Base-by-base conservation (phyloP, 1,140 invertebrate species). In the Apis dorsata region DNA sequence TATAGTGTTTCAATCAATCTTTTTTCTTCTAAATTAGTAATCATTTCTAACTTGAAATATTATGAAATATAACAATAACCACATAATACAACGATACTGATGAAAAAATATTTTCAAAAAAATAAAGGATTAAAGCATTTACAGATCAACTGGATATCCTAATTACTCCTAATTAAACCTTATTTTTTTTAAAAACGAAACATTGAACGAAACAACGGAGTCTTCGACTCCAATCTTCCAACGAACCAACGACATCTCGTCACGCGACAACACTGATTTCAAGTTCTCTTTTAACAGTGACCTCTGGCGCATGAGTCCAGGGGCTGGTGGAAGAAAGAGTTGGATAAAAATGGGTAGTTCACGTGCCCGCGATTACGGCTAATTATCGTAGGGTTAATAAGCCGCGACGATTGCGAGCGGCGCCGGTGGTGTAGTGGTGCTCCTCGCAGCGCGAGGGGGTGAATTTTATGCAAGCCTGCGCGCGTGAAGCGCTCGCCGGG, bases 361-460 rank as follows among this genome's bases (percentile, higher is more conserved):
- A 86, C 84, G 84, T 85, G 12, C 24, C 57, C 68, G 86, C 86
- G 86, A 88, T 88, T 88, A 88, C 80, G 80, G 76, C 68, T 88
- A 88, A 88, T 88, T 88, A 88, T 85, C 77, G 76, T 62, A 62
- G 73, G 60, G 66, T 88, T 88, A 88, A 88, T 88, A 88, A 88
- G 87, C 80, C 87, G 63, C 63, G 80, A 82, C 86, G 87, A 88
- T 85, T 72, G 86, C 79, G 59, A 44, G n/a, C 65, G 74, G 62
- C 53, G 55, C 34, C 59, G 24, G 34, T 44, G 34, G 77, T 60
- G 68, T 69, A 70, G 74, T 71, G 79, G 68, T 71, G 75, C 71
- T 76, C 24, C 55, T 82, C 44, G 60, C 44, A 7, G 34, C 19
- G 77, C 60, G 59, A 71, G 74, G 70, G n/a, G 73, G 17, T 65